Evolutionary conservation across 2,113 vertebrate genomes (phyloP).

Genomic region (Pantherophis guttatus): DNA sequence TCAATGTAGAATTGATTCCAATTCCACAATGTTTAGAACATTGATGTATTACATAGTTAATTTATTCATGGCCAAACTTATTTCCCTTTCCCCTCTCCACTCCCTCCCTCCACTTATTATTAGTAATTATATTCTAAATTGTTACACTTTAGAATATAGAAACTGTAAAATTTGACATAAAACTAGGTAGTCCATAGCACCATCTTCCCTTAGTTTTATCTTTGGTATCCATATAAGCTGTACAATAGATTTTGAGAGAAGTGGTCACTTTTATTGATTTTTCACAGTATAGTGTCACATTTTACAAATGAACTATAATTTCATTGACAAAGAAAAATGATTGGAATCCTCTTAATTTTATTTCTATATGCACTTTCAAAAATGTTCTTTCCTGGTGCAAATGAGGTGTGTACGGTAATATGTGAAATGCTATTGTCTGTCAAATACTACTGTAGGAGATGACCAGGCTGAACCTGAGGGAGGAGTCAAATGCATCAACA

Average conservation of each 20-base stretch:
- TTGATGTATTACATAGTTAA: slow-evolving; percentile 31
- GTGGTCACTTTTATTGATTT: slow-evolving; percentile 59
- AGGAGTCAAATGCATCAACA: not conserved
- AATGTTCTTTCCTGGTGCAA: slow-evolving; percentile 64
- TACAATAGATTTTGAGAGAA: not conserved
- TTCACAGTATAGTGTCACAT: slow-evolving; percentile 47
- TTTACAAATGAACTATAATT: slow-evolving; percentile 63
- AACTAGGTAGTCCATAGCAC: not conserved
- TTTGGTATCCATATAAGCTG: slow-evolving; percentile 47
- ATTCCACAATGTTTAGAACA: not conserved
- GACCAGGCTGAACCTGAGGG: not conserved
- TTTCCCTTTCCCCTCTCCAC: not conserved
- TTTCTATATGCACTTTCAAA: slow-evolving; percentile 50
- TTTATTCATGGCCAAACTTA: slow-evolving; percentile 12
- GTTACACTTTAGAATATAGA: slow-evolving; percentile 21
- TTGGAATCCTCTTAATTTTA: slow-evolving; percentile 47
- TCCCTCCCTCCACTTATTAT: not conserved
- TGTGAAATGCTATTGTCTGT: slow-evolving; percentile 62
- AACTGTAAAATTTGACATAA: slow-evolving; percentile 33
- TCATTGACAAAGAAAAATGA: slow-evolving; percentile 55
- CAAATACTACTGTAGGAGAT: slow-evolving; percentile 47
- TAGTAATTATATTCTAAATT: not conserved
- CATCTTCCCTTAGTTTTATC: slow-evolving; percentile 38
- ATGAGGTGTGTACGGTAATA: slow-evolving; percentile 55
- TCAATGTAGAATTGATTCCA: not conserved